Evolutionary conservation across 2,888 invertebrate genomes (phyloP).

Genomic region (Cantharis lateralis): DNA sequence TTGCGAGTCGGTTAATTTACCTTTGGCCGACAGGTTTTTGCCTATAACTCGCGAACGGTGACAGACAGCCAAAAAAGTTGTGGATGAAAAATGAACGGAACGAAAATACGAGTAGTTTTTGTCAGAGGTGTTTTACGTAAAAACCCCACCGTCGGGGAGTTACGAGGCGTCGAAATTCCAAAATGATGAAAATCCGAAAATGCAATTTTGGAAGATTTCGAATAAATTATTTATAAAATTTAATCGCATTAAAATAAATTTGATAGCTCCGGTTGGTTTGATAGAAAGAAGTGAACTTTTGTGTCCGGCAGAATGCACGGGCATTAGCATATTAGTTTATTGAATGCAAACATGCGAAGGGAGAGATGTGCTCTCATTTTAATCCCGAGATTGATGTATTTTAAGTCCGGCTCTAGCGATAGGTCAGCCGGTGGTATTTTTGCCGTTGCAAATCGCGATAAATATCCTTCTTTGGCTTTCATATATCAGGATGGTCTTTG

Average conservation of each 20-base stretch:
- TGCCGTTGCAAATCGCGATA: constrained; percentile 20
- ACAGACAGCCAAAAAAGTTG: neutral
- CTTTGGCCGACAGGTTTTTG: neutral
- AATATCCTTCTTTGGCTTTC: constrained; percentile 15
- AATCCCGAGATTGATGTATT: constrained; percentile 45
- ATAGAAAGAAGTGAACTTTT: constrained; percentile 1
- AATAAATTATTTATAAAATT: neutral
- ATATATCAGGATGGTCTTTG: constrained; percentile 18
- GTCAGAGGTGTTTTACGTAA: neutral
- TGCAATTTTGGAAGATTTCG: neutral
- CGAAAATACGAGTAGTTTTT: neutral
- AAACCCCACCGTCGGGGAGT: neutral
- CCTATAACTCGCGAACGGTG: neutral
- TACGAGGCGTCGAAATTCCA: neutral
- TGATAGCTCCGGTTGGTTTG: neutral
- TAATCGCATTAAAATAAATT: neutral
- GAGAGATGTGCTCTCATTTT: constrained; percentile 31
- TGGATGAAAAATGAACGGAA: neutral
- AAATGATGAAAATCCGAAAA: no score
- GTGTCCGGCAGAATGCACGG: constrained; percentile 18
- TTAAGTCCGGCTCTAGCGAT: constrained; percentile 33
- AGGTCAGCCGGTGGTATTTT: constrained; percentile 24
- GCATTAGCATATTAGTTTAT: constrained; percentile 41
- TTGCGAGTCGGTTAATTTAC: neutral
- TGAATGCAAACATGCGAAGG: constrained; percentile 39